Evolutionary conservation across 2,113 vertebrate genomes (phyloP).

Genomic region (Zosterops japonicus): DNA sequence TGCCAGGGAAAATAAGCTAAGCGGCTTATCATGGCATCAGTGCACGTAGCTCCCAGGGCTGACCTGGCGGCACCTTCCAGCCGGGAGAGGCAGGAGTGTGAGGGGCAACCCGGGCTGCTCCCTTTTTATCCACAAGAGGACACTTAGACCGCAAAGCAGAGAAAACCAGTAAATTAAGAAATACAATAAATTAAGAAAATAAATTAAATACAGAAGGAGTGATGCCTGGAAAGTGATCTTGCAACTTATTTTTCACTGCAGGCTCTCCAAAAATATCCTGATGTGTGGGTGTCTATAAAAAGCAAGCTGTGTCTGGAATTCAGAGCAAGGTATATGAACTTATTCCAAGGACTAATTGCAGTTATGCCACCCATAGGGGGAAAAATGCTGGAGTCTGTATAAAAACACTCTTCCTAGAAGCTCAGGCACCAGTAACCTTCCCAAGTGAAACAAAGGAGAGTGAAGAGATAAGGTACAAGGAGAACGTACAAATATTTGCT

Average conservation of each 20-base stretch:
- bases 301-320: constrained; percentile 20
- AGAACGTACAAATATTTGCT: neutral
- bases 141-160: neutral
- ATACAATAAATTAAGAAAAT: neutral
- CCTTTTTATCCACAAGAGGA: neutral
- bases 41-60: neutral
- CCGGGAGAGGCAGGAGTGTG: neutral
- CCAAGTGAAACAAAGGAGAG: neutral
- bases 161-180: neutral
- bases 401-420: neutral
- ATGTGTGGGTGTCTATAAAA: constrained; percentile 48
- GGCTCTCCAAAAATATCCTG: constrained; percentile 36
- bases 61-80: neutral
- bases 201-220: neutral
- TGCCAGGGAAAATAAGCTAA: constrained; percentile 43
- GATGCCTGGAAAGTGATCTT: neutral
- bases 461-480: neutral
- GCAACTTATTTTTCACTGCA: neutral
- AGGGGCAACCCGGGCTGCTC: neutral
- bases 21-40: neutral
- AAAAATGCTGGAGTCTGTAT: neutral
- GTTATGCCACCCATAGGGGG: neutral
- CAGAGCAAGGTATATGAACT: constrained; percentile 30
- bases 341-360: constrained; percentile 11
- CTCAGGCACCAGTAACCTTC: neutral